Conservation (phyloP, 92 coral and sea anemone genomes). For the Micromussa lordhowensis region DNA sequence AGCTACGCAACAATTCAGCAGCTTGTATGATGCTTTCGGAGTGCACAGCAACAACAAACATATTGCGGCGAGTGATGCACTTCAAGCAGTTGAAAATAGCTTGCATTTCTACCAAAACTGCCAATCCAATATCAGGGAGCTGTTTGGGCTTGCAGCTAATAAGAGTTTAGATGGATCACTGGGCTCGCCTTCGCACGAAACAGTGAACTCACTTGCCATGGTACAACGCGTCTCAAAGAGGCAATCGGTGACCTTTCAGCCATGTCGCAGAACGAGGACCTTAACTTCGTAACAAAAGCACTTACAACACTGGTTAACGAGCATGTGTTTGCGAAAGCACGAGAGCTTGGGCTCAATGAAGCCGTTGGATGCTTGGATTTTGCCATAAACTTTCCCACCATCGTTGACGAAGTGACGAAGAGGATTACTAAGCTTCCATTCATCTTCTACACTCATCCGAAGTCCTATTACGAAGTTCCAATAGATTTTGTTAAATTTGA, state of each 20-base stretch:
- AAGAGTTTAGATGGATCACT: constrained; percentile 39
- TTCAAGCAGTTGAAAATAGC: no score
- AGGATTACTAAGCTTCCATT: constrained; percentile 57
- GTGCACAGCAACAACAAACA: no score
- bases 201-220: constrained; percentile 30
- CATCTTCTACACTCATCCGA: constrained; percentile 51
- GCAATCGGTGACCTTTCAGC: constrained; percentile 56
- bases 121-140: constrained; percentile 23
- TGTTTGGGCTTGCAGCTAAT: constrained; percentile 32
- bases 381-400: constrained; percentile 52
- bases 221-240: constrained; percentile 49
- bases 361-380: constrained; percentile 61
- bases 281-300: constrained; percentile 46
- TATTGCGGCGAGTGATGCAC: no score
- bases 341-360: constrained; percentile 51
- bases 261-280: constrained; percentile 33
- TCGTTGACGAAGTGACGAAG: constrained; percentile 55
- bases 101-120: constrained; percentile 21
- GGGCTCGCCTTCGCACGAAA: constrained; percentile 28
- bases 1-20: no score
- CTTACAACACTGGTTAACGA: constrained; percentile 54
- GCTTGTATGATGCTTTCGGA: no score
- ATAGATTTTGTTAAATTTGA: constrained; percentile 19
- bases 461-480: constrained; percentile 31
- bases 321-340: constrained; percentile 57